Conservation (phyloP, 2,797 vertebrate species). For the Ctenosaura bakeri region DNA sequence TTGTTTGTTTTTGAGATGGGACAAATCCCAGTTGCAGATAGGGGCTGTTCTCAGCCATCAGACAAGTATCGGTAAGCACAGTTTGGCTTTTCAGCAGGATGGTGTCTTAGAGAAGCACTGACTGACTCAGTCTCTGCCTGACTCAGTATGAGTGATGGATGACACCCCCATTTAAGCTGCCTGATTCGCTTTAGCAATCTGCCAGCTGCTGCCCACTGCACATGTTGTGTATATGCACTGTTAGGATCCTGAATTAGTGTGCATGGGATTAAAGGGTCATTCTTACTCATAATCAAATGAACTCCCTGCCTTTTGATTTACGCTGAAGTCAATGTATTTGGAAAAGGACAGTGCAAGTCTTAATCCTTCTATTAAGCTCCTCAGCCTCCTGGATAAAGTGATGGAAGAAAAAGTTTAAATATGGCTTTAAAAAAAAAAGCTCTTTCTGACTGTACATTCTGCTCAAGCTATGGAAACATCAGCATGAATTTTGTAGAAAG, state of each 20-base stretch:
- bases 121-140: not conserved
- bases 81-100: not conserved
- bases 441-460: fast-evolving
- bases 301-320: fast-evolving
- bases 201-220: not conserved
- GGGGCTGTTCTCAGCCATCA: not conserved
- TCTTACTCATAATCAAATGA: not conserved
- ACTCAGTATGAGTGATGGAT: not conserved
- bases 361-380: not conserved
- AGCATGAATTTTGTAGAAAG: not conserved
- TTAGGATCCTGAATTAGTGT: not conserved
- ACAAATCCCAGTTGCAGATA: not conserved
- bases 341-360: not conserved
- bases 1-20: no score
- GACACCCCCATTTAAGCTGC: not conserved
- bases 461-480: not conserved
- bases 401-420: constrained; percentile 27
- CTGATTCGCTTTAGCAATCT: not conserved
- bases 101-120: fast-evolving
- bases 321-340: not conserved
- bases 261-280: fast-evolving
- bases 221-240: not conserved
- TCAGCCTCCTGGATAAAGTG: not conserved
- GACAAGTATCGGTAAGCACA: not conserved
- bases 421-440: not conserved